phyloP scores from a whole-genome alignment of 2,113 vertebrate species.

The Vidua macroura region DNA sequence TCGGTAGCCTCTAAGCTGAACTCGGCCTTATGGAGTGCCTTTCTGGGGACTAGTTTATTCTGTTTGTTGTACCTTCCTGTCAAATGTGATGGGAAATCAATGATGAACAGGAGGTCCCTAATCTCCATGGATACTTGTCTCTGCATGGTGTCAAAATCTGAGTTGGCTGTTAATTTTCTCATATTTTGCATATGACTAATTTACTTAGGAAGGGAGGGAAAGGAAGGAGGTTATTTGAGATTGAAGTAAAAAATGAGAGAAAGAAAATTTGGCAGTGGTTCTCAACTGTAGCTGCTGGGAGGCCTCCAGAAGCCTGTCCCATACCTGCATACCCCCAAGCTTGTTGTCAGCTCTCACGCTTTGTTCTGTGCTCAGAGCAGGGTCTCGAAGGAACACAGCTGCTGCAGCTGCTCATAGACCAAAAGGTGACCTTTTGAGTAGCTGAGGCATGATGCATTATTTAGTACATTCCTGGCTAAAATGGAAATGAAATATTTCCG shows the following conservation, averaged over 20 bases:
- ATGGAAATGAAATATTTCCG: neutral
- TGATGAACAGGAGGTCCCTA: neutral
- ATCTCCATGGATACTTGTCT: constrained; percentile 31
- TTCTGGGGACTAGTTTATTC: neutral
- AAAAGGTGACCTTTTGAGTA: constrained; percentile 33
- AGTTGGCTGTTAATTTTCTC: constrained; percentile 15
- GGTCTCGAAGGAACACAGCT: neutral
- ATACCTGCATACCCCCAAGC: neutral
- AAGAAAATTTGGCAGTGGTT: neutral
- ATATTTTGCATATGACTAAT: neutral
- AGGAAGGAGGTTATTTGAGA: neutral
- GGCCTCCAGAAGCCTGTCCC: neutral
- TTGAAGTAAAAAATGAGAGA: neutral
- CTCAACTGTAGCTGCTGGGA: neutral
- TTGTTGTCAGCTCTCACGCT: neutral
- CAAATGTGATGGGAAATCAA: constrained; percentile 8
- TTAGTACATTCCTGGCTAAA: constrained; percentile 33
- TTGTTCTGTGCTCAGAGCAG: neutral
- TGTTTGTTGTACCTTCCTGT: neutral
- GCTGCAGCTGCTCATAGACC: neutral
- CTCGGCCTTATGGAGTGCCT: neutral
- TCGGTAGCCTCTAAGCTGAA: neutral
- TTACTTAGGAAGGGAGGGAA: neutral
- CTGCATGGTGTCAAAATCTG: constrained; percentile 22
- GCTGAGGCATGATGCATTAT: constrained; percentile 10